Evolutionary conservation across 2,113 vertebrate species (phyloP).

Genomic region (Oxygymnocypris stewartii): DNA sequence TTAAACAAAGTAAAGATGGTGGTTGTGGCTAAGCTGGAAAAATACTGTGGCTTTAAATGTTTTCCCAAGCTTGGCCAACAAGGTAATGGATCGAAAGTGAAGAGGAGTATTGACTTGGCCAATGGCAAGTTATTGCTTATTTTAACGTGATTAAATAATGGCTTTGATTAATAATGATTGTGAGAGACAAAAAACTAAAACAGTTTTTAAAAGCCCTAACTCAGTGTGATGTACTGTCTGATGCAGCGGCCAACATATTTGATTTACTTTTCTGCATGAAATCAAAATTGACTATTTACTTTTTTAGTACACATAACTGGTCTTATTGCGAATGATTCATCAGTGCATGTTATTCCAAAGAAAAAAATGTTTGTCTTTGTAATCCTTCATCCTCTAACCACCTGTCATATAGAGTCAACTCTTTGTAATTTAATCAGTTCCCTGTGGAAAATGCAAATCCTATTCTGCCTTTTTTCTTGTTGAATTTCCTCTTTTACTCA

Average conservation of each 20-base stretch:
- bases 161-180: slow-evolving; percentile 8
- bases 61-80: not conserved
- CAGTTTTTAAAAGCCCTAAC: not conserved
- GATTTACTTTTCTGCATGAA: not conserved
- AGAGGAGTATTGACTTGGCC: not conserved
- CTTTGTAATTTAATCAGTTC: slow-evolving; percentile 3
- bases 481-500: not conserved
- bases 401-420: slow-evolving; percentile 6
- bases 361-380: not conserved
- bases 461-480: not conserved
- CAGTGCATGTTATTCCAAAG: not conserved
- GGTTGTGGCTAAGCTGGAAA: slow-evolving; percentile 31
- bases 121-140: not conserved
- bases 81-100: not conserved
- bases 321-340: slow-evolving; percentile 13
- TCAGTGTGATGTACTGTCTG: not conserved
- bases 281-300: slow-evolving; percentile 29
- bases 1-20: slow-evolving; percentile 42
- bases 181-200: not conserved
- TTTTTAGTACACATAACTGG: slow-evolving; percentile 12
- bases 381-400: slow-evolving; percentile 1
- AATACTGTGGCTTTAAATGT: slow-evolving; percentile 31
- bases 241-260: not conserved
- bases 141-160: not conserved
- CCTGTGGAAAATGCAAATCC: not conserved